phyloP scores from a whole-genome alignment of 2,113 vertebrate species.

The Indicator maculatus region DNA sequence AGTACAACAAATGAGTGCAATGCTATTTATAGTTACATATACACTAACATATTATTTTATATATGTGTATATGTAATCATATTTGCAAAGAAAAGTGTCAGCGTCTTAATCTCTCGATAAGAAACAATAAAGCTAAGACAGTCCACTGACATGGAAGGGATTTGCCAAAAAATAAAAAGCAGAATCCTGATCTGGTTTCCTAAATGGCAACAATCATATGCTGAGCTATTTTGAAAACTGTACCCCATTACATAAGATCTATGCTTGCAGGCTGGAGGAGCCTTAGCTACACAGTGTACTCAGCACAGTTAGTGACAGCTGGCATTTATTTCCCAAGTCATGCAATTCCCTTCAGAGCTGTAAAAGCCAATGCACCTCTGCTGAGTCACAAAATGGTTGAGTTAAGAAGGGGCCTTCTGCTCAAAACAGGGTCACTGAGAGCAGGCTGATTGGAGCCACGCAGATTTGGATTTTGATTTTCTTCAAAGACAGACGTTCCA shows the following conservation, averaged over 20 bases:
- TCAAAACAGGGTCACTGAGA: not conserved
- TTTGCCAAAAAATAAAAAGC: not conserved
- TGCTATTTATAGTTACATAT: not conserved
- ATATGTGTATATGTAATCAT: not conserved
- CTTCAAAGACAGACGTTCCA: not conserved
- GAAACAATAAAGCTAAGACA: not conserved
- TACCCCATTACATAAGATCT: not conserved
- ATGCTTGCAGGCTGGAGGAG: fast-evolving
- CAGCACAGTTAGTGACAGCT: not conserved
- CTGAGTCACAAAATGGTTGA: not conserved
- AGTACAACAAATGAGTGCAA: not conserved
- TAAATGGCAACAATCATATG: fast-evolving
- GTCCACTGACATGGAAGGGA: not conserved
- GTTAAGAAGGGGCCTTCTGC: not conserved
- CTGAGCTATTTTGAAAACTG: not conserved
- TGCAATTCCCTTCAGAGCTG: not conserved
- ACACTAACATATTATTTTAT: not conserved
- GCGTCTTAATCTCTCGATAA: not conserved
- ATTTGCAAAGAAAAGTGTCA: not conserved
- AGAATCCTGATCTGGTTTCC: not conserved
- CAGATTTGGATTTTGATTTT: not conserved
- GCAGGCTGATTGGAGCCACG: not conserved
- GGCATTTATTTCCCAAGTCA: not conserved
- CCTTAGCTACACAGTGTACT: not conserved
- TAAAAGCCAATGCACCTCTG: not conserved